These are phyloP conservation scores for Scalopus aquaticus DNA, from an alignment of 2,113 vertebrate genomes.

Conservation along the genomic window DNA sequence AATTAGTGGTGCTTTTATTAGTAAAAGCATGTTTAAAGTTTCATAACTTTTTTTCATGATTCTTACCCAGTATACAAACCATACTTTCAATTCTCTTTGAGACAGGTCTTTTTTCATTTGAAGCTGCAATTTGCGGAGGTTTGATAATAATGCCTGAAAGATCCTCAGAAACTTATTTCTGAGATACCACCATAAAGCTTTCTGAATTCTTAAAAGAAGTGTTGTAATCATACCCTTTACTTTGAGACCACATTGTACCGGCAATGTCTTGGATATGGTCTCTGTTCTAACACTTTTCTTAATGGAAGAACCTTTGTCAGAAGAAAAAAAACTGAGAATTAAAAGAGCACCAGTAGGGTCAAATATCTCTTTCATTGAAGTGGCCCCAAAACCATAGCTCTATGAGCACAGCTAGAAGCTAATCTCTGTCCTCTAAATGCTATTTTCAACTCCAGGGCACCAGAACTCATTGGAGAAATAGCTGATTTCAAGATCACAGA, in stretches of 20 bases:
- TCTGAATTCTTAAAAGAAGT: not conserved
- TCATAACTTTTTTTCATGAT: not conserved
- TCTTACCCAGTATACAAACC: not conserved
- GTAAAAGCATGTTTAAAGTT: not conserved
- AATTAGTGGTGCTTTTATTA: not conserved
- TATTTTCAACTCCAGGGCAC: not conserved
- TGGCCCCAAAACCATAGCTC: not conserved
- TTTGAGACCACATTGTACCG: not conserved
- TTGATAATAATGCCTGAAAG: not conserved
- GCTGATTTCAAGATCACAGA: not conserved
- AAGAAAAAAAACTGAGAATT: not conserved
- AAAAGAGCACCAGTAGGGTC: not conserved
- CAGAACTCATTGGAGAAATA: not conserved
- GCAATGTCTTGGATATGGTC: not conserved
- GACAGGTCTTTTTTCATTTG: not conserved
- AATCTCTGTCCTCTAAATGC: not conserved
- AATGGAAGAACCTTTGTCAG: not conserved
- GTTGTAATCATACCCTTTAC: not conserved
- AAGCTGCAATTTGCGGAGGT: not conserved
- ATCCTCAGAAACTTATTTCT: not conserved
- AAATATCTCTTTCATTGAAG: not conserved
- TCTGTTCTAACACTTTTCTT: not conserved
- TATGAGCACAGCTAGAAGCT: not conserved
- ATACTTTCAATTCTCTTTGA: slow-evolving; percentile 4
- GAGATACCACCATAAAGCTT: not conserved